Evolutionary conservation across 2,888 invertebrate species (phyloP).

Genomic region (Neoaliturus tenellus): DNA sequence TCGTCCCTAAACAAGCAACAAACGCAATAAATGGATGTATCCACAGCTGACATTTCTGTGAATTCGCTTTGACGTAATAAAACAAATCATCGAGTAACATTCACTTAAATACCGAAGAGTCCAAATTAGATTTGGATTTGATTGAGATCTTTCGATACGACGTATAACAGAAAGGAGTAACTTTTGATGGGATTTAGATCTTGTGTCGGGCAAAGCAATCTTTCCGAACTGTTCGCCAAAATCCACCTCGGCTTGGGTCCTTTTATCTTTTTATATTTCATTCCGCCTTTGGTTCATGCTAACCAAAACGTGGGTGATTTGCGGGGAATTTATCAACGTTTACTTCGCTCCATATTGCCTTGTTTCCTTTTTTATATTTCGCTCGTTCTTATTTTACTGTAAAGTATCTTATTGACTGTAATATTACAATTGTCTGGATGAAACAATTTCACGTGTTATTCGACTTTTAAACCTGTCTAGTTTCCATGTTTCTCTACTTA

Average conservation of each 20-base stretch:
- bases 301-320: neutral
- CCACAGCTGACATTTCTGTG: too few relatives aligned
- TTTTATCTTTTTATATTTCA: constrained; percentile 40
- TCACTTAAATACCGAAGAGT: neutral
- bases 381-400: neutral
- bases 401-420: too few relatives aligned
- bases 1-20: too few relatives aligned
- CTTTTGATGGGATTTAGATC: constrained; percentile 43
- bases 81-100: neutral
- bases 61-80: too few relatives aligned
- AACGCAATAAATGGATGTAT: too few relatives aligned
- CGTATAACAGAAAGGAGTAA: constrained; percentile 21
- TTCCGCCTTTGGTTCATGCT: neutral
- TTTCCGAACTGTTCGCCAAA: constrained; percentile 28
- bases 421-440: too few relatives aligned
- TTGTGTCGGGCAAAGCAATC: constrained; percentile 31
- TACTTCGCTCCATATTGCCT: neutral
- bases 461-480: too few relatives aligned
- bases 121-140: neutral
- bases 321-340: neutral
- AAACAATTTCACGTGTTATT: too few relatives aligned
- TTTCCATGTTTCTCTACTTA: too few relatives aligned
- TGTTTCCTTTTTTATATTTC: neutral
- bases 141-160: neutral
- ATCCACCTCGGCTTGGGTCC: constrained; percentile 34